Percentiles rank a stretch among this genome's conserved stretches.
These are phyloP conservation scores for Anthonomus grandis DNA, from an alignment of 1,140 invertebrate species.

Conservation along the genomic window DNA sequence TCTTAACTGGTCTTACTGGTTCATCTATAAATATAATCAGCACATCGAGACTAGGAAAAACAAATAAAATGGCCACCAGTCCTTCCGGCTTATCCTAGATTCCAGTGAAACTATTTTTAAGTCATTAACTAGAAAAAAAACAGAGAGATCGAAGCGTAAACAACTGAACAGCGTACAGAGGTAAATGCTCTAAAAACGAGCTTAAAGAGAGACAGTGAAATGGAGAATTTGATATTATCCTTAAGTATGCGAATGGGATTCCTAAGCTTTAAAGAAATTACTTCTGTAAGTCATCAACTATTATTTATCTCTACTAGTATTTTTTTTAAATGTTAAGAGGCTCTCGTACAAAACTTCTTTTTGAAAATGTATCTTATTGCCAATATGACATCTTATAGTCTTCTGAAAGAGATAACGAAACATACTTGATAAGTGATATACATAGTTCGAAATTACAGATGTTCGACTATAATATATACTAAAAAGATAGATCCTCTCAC, in stretches of 20 bases:
- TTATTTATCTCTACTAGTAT: neutral
- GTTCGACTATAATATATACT: no score
- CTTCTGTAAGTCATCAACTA: neutral
- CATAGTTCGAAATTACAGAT: no score
- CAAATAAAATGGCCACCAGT: constrained; percentile 7
- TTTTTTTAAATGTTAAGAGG: neutral
- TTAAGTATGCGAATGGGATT: neutral
- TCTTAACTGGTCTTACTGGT: neutral
- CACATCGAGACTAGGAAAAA: no score
- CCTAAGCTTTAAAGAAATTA: neutral
- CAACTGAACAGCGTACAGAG: neutral
- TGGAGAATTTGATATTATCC: no score
- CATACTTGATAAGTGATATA: neutral
- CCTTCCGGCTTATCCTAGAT: neutral
- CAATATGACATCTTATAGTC: no score
- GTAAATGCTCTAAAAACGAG: neutral
- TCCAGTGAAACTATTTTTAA: neutral
- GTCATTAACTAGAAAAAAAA: neutral
- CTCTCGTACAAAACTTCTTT: neutral
- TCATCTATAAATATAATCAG: constrained; percentile 1
- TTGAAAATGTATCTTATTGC: no score
- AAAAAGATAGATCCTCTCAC: no score
- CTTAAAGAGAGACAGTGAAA: neutral
- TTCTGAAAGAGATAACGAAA: no score
- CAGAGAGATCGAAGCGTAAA: constrained; percentile 1